Percentiles rank a stretch among this genome's conserved stretches.
These are phyloP conservation scores for Caiman crocodilus DNA, from an alignment of 2,797 vertebrate species.

Conservation along the genomic window DNA sequence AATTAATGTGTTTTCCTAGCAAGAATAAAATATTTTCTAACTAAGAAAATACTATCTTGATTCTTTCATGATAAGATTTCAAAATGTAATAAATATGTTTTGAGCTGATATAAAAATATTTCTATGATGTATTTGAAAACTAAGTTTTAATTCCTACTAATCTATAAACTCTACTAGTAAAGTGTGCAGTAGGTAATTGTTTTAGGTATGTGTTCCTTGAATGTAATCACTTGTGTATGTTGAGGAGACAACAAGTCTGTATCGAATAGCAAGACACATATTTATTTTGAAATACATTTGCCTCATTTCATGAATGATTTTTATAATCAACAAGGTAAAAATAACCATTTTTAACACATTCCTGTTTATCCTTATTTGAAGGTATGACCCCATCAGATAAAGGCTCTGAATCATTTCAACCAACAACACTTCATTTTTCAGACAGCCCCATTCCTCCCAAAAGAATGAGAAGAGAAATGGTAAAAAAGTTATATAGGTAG, in stretches of 20 bases:
- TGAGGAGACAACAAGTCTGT: not conserved
- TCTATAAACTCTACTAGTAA: too few relatives aligned
- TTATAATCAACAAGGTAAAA: not conserved
- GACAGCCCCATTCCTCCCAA: conserved; percentile 79
- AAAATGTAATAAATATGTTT: not conserved
- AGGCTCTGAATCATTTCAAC: conserved; percentile 55
- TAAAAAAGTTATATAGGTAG: conserved; percentile 75
- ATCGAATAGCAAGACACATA: not conserved
- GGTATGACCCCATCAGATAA: conserved; percentile 82
- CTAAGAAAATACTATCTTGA: conserved; percentile 25
- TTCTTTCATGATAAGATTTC: not conserved
- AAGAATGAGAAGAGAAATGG: conserved; percentile 80
- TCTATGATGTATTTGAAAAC: too few relatives aligned
- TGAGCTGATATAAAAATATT: not conserved
- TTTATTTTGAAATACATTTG: not conserved
- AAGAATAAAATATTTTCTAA: conserved; percentile 53
- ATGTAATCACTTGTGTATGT: not conserved
- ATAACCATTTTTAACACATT: not conserved
- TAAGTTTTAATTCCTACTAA: too few relatives aligned
- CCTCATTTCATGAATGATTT: not conserved
- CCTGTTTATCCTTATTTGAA: conserved; percentile 48
- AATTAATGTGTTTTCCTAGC: conserved; percentile 53
- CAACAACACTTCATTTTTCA: conserved; percentile 45
- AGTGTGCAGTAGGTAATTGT: too few relatives aligned
- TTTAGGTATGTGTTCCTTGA: too few relatives aligned